Evolutionary conservation across 2,888 invertebrate genomes (phyloP), one percentile per base, ranked within the genome.

Genomic region (Eurois occulta): DNA sequence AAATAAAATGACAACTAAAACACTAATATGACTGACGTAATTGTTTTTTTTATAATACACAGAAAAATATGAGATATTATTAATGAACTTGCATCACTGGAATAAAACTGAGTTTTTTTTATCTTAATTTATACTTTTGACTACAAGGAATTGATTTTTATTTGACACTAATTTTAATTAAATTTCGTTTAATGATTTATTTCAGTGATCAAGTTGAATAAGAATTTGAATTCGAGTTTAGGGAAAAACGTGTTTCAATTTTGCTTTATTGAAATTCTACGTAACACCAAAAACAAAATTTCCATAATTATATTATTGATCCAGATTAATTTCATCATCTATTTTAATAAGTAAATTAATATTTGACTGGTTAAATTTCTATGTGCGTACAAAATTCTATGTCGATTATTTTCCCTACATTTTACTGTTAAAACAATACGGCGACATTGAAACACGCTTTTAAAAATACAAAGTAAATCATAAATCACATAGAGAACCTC

Each of bases 21-120:
- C 46, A 86, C 88, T 87, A 86, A 81, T 66, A 84, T 87, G 88
- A 88, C 87, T 87, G 87, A 78, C 71, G 72, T 78, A 83, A 79
- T 79, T 43, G 68, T 62, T 72, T 83, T 85, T 78, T 85, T 80
- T 76, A 80, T 65, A 64, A 71, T 64, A 81, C 67, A 81, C 67
- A 81, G 77, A 87, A 76, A 70, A 79, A 78, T 77, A 21, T 71
- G 67, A 76, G 72, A 77, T 81, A 72, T 78, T 77, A 76, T 79
- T 75, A 52, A 70, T 75, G 24, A 48, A 78, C 84, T 87, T 81
- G 86, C 38, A 86, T 84, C 89, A 87, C 86, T 88, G 85, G 67
- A 87, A 83, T 82, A 74, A 66, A 72, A 58, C 43, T 24, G 13
- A 24, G 58, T 35, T 77, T 77, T 58, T 32, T 77, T 73, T 46